Base-by-base conservation (phyloP, 2,888 invertebrate genomes). In the Volucella bombylans region DNA sequence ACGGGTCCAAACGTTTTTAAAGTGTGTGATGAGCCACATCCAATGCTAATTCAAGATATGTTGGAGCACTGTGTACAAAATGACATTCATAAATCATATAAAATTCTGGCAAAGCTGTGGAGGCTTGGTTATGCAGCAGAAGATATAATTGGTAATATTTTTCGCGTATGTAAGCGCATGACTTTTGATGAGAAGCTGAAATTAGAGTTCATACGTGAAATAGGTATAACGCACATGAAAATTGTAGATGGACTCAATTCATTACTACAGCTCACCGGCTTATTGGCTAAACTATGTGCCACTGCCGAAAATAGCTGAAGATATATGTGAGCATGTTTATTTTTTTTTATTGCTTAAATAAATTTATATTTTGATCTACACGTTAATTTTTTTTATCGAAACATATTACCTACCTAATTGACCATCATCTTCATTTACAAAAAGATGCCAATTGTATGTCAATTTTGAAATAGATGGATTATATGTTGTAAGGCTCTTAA, bases 1-100 rank as follows among this genome's bases (percentile, higher is more conserved):
- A 97, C 95, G 87, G 95, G 96, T 64, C 96, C 96, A 87, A 97
- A 98, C 93, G 99, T 99, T 18, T 99, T 99, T 91, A 98, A 98
- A 94, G 98, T 99, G 10, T 99, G 99, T 91, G 99, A 99, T 91
- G 99, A 99, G 92, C 99, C 99, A 0, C 99, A 99, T 93, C 99
- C 99, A 0, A 93, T 98, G 90, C 92, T 98, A 2, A 95, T 99
- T 62, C 96, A 96, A 91, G 95, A 96, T 89, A 98, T 99, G 98
- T 92, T 99, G 61, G 94, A 96, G 86, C 94, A 95, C 88, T 99
- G 99, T 92, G 92, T 94, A 0, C 92, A 94, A 69, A 96, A 95
- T 52, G 95, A 98, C 89, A 95, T 98, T 80, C 95, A 96, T 81
- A 95, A 95, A 87, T 97, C 98, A 0, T 97, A 96, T 90, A 96